These are phyloP conservation scores for Nymphalis polychloros DNA, from an alignment of 2,888 invertebrate genomes.

Conservation along the genomic window DNA sequence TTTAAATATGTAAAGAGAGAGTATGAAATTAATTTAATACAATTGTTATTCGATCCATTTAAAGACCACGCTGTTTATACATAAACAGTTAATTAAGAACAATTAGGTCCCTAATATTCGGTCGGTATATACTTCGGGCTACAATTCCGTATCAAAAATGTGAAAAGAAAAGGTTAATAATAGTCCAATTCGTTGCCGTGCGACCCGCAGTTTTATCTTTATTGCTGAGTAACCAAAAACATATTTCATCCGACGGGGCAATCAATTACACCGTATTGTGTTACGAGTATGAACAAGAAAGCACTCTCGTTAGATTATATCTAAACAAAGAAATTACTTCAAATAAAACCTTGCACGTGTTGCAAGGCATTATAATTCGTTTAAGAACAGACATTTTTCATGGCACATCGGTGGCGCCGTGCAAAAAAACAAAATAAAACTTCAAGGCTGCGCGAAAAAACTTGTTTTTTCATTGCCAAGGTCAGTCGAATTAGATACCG, in stretches of 20 bases:
- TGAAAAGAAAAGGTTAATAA: constrained; percentile 36
- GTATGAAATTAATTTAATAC: constrained; percentile 10
- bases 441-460: constrained; percentile 65
- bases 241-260: constrained; percentile 31
- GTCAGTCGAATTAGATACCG: constrained; percentile 76
- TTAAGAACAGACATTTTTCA: constrained; percentile 28
- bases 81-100: background rate
- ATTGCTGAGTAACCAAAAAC: constrained; percentile 30
- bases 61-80: constrained; percentile 7
- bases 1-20: constrained; percentile 15
- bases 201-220: constrained; percentile 34
- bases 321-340: constrained; percentile 13
- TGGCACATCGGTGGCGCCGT: constrained; percentile 44
- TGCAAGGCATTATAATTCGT: constrained; percentile 1
- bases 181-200: constrained; percentile 30
- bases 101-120: background rate
- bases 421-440: constrained; percentile 59
- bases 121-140: background rate
- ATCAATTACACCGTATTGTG: constrained; percentile 36
- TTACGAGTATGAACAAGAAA: constrained; percentile 35
- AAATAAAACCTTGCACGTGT: background rate
- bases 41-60: constrained; percentile 19
- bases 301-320: constrained; percentile 24
- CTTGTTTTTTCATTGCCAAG: constrained; percentile 79
- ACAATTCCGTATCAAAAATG: constrained; percentile 24